These are phyloP conservation scores for Craseonycteris thonglongyai DNA, from an alignment of 2,113 vertebrate genomes.

Conservation along the genomic window DNA sequence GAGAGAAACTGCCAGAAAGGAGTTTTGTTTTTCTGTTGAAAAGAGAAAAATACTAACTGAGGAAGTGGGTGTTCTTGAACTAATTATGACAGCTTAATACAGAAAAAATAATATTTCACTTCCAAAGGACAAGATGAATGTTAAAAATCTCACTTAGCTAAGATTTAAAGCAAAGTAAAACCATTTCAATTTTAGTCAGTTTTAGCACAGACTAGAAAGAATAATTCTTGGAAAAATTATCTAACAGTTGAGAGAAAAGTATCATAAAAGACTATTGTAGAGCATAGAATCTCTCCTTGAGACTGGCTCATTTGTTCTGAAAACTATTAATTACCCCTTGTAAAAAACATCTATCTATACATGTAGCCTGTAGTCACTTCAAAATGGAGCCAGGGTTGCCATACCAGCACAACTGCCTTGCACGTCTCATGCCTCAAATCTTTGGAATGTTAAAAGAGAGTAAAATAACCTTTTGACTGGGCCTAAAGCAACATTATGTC, in stretches of 20 bases:
- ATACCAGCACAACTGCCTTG: background rate
- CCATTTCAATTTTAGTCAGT: background rate
- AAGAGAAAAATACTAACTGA: background rate
- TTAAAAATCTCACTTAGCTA: background rate
- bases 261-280: background rate
- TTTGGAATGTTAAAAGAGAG: background rate
- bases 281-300: background rate
- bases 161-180: conserved; percentile 15
- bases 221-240: background rate
- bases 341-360: too few species aligned
- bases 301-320: background rate
- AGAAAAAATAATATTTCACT: background rate
- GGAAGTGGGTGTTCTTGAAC: background rate
- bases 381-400: background rate
- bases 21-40: background rate
- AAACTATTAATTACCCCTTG: background rate
- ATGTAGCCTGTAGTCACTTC: too few species aligned
- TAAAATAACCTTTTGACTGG: background rate
- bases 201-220: background rate
- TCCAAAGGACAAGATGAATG: background rate
- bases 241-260: background rate
- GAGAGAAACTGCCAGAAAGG: background rate
- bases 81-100: conserved; percentile 8
- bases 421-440: background rate
- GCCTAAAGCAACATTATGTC: background rate